These are phyloP conservation scores for Setophaga coronata DNA, from an alignment of 2,113 vertebrate species.

Conservation along the genomic window DNA sequence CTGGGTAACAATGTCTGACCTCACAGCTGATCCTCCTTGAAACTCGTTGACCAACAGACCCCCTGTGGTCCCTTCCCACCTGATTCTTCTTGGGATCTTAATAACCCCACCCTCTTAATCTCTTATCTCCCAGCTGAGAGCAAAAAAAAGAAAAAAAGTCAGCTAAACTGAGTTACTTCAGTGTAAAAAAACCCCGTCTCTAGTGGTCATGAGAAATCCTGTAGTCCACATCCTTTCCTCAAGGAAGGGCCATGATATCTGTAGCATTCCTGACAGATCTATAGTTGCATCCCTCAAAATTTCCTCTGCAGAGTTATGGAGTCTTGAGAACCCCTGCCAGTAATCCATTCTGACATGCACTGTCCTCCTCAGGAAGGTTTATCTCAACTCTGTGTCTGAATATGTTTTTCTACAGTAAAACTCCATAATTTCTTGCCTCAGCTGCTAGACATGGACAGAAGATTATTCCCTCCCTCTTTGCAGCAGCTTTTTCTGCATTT, in stretches of 20 bases:
- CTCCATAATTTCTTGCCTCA: background rate
- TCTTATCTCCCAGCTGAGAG: background rate
- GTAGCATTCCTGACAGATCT: background rate
- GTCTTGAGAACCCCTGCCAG: background rate
- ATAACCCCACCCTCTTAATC: background rate
- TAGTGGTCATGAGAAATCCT: background rate
- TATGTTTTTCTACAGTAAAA: background rate
- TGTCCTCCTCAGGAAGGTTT: background rate
- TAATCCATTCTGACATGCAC: background rate
- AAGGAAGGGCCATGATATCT: background rate
- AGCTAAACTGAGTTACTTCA: background rate
- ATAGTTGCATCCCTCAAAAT: background rate
- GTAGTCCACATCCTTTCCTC: background rate
- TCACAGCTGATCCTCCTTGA: background rate
- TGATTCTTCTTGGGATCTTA: background rate
- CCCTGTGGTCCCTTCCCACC: background rate
- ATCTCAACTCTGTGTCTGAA: background rate
- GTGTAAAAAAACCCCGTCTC: background rate
- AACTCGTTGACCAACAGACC: background rate
- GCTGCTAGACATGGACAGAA: background rate
- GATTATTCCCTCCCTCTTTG: background rate
- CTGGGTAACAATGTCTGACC: background rate
- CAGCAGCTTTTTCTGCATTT: background rate
- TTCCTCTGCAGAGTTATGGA: background rate
- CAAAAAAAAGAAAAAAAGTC: fast-evolving